These are phyloP conservation scores for Chydorus sphaericus DNA, from an alignment of 2,888 invertebrate genomes.

Conservation along the genomic window DNA sequence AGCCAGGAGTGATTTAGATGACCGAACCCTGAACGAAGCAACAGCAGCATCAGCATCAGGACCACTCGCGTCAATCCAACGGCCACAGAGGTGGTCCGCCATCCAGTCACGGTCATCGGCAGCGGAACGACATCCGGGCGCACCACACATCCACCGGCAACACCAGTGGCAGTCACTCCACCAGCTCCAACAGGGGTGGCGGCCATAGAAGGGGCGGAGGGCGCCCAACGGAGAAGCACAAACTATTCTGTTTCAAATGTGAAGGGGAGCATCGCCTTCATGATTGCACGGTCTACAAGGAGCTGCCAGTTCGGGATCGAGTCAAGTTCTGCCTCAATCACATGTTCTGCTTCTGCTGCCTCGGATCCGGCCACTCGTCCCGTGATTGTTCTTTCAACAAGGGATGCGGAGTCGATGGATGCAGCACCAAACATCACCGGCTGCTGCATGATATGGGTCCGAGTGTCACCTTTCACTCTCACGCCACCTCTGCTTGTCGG, in stretches of 20 bases:
- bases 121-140: no score
- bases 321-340: background rate
- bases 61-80: no score
- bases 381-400: background rate
- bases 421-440: background rate
- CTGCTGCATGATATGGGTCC: background rate
- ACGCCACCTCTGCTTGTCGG: background rate
- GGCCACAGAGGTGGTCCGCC: no score
- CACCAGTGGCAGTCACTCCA: no score
- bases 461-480: background rate
- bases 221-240: no score
- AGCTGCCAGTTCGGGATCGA: background rate
- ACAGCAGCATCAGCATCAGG: no score
- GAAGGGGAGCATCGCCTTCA: background rate
- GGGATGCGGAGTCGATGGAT: slow-evolving; percentile 1
- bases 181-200: no score
- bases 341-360: background rate
- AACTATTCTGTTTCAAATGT: background rate
- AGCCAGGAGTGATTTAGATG: no score
- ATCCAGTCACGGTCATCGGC: no score
- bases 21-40: background rate
- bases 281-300: background rate
- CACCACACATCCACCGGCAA: no score
- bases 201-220: no score
- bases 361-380: background rate